These are phyloP conservation scores for Bradypodion ventrale DNA, from an alignment of 2,797 vertebrate species.

Conservation along the genomic window DNA sequence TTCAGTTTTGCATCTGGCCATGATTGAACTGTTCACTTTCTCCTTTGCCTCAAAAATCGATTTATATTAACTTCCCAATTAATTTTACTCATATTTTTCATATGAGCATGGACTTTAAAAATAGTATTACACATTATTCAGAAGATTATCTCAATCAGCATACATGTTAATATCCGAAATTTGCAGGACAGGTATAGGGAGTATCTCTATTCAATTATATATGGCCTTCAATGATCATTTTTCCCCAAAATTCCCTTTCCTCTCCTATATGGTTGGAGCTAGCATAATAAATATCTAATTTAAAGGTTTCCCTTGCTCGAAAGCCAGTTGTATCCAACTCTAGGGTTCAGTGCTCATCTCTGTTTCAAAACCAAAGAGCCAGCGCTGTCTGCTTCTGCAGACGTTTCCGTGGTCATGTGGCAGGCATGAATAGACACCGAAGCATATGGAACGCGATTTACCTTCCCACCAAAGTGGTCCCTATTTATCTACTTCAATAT, in stretches of 20 bases:
- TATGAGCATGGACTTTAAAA: conserved; percentile 27
- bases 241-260: neutral
- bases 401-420: no score
- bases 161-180: neutral
- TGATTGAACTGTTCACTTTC: neutral
- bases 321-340: no score
- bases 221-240: neutral
- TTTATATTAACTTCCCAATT: conserved; percentile 5
- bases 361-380: no score
- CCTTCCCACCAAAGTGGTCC: no score
- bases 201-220: no score
- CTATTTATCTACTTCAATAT: no score
- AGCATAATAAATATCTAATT: neutral
- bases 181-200: no score
- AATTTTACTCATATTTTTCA: conserved; percentile 34
- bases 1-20: conserved; percentile 10
- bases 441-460: no score
- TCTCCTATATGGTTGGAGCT: neutral
- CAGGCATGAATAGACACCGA: no score
- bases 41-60: neutral
- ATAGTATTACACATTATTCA: neutral
- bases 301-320: no score
- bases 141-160: neutral
- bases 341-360: no score
- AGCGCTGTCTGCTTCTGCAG: no score